These are phyloP conservation scores for Erpobdella octoculata DNA, from an alignment of 2,888 invertebrate genomes.

Conservation along the genomic window DNA sequence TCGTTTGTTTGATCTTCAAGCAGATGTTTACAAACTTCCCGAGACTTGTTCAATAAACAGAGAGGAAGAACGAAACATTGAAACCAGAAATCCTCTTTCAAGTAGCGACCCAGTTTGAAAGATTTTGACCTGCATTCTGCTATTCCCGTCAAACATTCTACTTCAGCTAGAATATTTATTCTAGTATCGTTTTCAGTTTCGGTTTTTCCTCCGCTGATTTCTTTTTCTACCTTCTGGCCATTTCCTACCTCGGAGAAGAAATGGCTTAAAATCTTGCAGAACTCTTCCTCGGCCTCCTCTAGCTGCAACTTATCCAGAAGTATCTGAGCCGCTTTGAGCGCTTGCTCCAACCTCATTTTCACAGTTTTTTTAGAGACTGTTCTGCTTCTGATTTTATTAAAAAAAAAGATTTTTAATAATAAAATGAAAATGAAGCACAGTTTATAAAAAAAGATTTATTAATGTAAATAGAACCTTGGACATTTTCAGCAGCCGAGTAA, in stretches of 20 bases:
- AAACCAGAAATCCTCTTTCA: slow-evolving; percentile 15
- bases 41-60: not conserved
- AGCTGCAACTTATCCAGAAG: slow-evolving; percentile 14
- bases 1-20: not conserved
- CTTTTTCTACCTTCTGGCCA: not conserved
- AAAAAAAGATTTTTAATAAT: too few relatives aligned
- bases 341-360: not conserved
- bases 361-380: too few relatives aligned
- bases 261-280: not conserved
- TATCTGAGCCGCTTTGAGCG: not conserved
- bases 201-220: not conserved
- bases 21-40: not conserved
- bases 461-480: too few relatives aligned
- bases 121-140: slow-evolving; percentile 10
- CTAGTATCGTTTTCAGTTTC: not conserved
- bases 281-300: slow-evolving; percentile 14
- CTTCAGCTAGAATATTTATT: not conserved
- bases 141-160: slow-evolving; percentile 11
- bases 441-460: too few relatives aligned
- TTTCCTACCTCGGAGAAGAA: too few relatives aligned
- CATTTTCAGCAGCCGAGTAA: too few relatives aligned
- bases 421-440: too few relatives aligned
- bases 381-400: too few relatives aligned
- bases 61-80: slow-evolving; percentile 20
- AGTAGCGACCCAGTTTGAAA: slow-evolving; percentile 13